Percentiles rank a stretch among this genome's conserved stretches.
phyloP scores from a whole-genome alignment of 2,888 invertebrate species.

The Luffia ferchaultella region DNA sequence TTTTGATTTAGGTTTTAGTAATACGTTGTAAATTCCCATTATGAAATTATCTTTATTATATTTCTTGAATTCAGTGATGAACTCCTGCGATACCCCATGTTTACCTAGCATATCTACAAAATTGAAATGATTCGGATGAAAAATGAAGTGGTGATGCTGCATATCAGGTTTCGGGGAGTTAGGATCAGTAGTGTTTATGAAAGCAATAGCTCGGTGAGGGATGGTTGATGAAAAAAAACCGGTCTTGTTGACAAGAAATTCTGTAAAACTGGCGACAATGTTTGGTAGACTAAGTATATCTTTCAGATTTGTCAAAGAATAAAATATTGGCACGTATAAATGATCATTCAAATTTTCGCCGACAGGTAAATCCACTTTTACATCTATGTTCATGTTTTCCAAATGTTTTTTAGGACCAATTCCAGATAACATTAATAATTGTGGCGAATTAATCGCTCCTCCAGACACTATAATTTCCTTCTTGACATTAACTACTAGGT shows the following conservation, averaged over 20 bases:
- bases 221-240: constrained; percentile 54
- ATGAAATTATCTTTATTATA: constrained; percentile 30
- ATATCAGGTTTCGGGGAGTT: constrained; percentile 30
- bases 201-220: constrained; percentile 34
- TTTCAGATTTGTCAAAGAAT: constrained; percentile 29
- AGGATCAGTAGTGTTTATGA: constrained; percentile 34
- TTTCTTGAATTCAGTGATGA: constrained; percentile 23
- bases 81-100: constrained; percentile 28
- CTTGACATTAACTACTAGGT: constrained; percentile 32
- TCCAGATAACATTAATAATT: constrained; percentile 58
- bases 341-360: constrained; percentile 64
- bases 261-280: constrained; percentile 29
- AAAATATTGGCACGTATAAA: constrained; percentile 37
- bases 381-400: constrained; percentile 34
- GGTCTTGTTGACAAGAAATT: constrained; percentile 50
- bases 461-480: constrained; percentile 61
- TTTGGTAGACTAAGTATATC: constrained; percentile 23
- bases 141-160: constrained; percentile 32
- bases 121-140: constrained; percentile 26
- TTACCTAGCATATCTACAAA: constrained; percentile 26
- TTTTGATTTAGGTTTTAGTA: constrained; percentile 73
- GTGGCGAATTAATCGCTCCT: constrained; percentile 58
- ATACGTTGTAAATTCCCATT: constrained; percentile 58
- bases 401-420: constrained; percentile 53
- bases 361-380: constrained; percentile 50